These are phyloP conservation scores for Ceratothoa steindachneri DNA, from an alignment of 2,888 invertebrate genomes.

Conservation along the genomic window DNA sequence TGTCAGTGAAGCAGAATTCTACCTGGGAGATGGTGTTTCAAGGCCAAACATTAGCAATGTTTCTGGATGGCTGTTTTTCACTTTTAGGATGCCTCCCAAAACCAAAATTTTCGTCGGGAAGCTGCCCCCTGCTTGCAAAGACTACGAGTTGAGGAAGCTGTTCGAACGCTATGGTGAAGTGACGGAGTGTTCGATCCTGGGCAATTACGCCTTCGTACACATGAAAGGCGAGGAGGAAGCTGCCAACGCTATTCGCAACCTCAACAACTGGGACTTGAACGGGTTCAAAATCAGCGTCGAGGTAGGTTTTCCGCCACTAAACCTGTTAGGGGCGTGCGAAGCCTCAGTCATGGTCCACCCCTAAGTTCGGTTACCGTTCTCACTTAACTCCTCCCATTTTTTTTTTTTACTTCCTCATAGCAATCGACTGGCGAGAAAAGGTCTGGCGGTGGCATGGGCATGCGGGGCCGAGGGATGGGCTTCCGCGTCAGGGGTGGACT, in stretches of 20 bases:
- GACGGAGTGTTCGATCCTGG: conserved; percentile 89
- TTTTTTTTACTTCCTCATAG: conserved; percentile 33
- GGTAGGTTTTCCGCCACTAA: conserved; percentile 49
- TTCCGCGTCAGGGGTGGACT: conserved; percentile 30
- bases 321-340: too few species aligned
- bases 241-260: conserved; percentile 70
- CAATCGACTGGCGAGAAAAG: conserved; percentile 51
- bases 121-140: conserved; percentile 76
- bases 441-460: conserved; percentile 48
- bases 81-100: conserved; percentile 51
- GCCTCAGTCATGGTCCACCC: too few species aligned
- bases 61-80: too few species aligned
- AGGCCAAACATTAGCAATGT: too few species aligned
- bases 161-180: conserved; percentile 75
- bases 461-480: conserved; percentile 35
- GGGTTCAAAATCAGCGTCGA: conserved; percentile 80
- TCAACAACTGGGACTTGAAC: conserved; percentile 77
- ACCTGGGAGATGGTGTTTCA: too few species aligned
- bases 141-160: conserved; percentile 73
- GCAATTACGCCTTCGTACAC: conserved; percentile 90
- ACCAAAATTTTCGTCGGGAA: conserved; percentile 92
- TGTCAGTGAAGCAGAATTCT: too few species aligned
- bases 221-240: conserved; percentile 80
- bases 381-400: background rate
- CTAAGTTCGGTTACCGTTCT: background rate